Conservation (phyloP, 2,888 invertebrate species). For the Eumacrocentrus americanus region DNA sequence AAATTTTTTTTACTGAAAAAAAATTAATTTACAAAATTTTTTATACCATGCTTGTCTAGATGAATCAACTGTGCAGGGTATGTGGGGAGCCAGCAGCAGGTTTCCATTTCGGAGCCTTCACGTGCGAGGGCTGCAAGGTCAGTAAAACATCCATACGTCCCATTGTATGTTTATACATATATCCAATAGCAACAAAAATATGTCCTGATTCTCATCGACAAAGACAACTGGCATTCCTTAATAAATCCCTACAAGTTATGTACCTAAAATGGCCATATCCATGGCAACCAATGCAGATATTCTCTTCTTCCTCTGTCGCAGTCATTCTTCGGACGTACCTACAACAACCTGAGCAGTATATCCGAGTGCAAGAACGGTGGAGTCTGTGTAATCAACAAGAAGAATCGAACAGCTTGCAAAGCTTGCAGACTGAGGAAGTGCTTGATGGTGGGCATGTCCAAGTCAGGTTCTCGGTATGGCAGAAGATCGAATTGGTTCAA, state of each 20-base stretch:
- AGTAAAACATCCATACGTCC: conserved; percentile 31
- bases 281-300: too few species aligned
- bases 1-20: not conserved
- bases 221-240: too few species aligned
- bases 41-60: conserved; percentile 40
- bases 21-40: conserved; percentile 7
- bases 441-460: conserved; percentile 88
- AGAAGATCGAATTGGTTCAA: conserved; percentile 93
- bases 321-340: conserved; percentile 92
- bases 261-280: too few species aligned
- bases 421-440: conserved; percentile 85
- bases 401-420: conserved; percentile 91
- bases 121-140: conserved; percentile 59
- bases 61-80: conserved; percentile 59
- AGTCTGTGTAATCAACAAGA: conserved; percentile 89
- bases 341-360: conserved; percentile 87
- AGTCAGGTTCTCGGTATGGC: conserved; percentile 88
- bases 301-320: conserved; percentile 56
- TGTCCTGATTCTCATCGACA: too few species aligned
- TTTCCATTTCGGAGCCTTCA: conserved; percentile 58
- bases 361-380: conserved; percentile 93
- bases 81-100: conserved; percentile 59
- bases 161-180: too few species aligned
- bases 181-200: too few species aligned
- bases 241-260: too few species aligned